Percentiles rank a stretch among this genome's conserved stretches.
These are phyloP conservation scores for Heteractis magnifica DNA, from an alignment of 92 coral and sea anemone species.

Conservation along the genomic window DNA sequence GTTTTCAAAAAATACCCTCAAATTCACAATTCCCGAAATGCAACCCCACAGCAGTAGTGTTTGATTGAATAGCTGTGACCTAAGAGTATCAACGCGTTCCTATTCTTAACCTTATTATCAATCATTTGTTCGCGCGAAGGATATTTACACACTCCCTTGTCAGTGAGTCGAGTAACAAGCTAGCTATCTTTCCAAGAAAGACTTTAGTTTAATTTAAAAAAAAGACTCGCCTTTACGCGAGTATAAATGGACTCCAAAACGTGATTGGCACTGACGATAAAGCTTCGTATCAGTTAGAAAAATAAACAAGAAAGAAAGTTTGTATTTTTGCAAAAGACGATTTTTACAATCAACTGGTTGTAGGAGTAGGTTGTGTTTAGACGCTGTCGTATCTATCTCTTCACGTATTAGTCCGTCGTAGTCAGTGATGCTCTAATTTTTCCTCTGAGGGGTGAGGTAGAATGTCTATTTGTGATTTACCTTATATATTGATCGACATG, in stretches of 20 bases:
- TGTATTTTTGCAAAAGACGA: conserved; percentile 54
- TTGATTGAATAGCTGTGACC: conserved; percentile 2
- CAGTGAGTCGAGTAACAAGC: conserved; percentile 28
- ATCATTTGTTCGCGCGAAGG: not conserved
- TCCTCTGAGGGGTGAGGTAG: not conserved
- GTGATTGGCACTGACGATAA: conserved; percentile 26
- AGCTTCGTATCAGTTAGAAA: conserved; percentile 34
- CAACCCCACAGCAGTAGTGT: not conserved
- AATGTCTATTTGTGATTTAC: not conserved
- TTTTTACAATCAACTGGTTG: conserved; percentile 42
- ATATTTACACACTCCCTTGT: conserved; percentile 16
- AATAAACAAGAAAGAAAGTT: conserved; percentile 35
- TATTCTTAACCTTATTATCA: conserved; percentile 3
- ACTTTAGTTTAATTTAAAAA: not conserved
- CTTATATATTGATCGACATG: not conserved
- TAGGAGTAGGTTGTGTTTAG: conserved; percentile 32
- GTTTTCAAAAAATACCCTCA: not conserved
- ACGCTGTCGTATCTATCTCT: conserved; percentile 10
- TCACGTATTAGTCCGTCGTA: conserved; percentile 2
- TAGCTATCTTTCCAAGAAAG: conserved; percentile 42
- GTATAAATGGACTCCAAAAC: conserved; percentile 1
- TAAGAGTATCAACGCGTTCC: not conserved
- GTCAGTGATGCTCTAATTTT: not conserved
- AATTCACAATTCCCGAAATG: not conserved
- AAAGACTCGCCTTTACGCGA: not conserved